Conservation (phyloP, 2,113 vertebrate species). For the Hippocampus mohnikei region DNA sequence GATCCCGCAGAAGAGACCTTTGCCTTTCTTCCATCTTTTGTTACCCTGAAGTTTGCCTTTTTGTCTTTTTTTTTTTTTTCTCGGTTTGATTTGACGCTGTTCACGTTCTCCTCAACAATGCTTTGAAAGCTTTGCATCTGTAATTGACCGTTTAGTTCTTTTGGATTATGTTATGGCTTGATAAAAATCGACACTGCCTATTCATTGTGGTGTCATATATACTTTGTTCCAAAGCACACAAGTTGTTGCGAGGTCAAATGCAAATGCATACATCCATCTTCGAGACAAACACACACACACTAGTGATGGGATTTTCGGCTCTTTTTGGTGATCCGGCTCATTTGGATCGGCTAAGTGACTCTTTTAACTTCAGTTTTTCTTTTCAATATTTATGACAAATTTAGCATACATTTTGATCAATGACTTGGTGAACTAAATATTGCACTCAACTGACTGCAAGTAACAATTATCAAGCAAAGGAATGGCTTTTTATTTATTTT, state of each 20-base stretch:
- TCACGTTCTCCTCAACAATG: conserved; percentile 10
- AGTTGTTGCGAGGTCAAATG: neutral
- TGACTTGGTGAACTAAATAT: too few relatives aligned
- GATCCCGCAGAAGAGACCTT: neutral
- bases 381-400: too few relatives aligned
- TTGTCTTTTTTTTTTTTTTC: neutral
- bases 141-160: conserved; percentile 11
- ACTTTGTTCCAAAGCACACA: neutral
- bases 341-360: too few relatives aligned
- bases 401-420: too few relatives aligned
- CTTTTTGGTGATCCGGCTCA: too few relatives aligned
- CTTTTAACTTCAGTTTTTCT: too few relatives aligned
- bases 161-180: conserved; percentile 34
- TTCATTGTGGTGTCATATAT: conserved; percentile 16
- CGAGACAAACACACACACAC: neutral
- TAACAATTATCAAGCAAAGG: too few relatives aligned
- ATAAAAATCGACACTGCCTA: conserved; percentile 49
- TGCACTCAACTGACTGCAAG: too few relatives aligned
- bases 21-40: conserved; percentile 16
- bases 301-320: too few relatives aligned
- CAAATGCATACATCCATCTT: neutral
- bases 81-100: conserved; percentile 11
- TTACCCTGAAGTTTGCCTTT: conserved; percentile 19
- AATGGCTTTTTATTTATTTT: too few relatives aligned
- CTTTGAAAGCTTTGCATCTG: conserved; percentile 19